Conservation (phyloP, 2,797 vertebrate genomes). For the Enteromius treurensis region DNA sequence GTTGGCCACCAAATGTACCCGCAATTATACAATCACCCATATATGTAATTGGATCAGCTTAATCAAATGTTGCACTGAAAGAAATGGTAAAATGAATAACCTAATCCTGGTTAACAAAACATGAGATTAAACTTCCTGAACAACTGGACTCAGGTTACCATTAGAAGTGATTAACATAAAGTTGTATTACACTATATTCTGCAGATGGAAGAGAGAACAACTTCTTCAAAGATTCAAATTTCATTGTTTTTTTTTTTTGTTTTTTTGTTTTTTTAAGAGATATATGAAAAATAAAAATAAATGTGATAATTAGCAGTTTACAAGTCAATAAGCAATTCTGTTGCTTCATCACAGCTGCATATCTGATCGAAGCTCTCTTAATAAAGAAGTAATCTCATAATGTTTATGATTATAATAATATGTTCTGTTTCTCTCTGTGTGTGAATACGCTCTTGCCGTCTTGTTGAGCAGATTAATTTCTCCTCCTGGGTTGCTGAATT, state of each 20-base stretch:
- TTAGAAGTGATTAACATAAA: too few species aligned
- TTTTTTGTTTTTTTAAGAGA: too few species aligned
- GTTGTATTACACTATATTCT: not conserved
- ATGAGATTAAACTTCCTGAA: too few species aligned
- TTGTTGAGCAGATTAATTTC: slow-evolving; percentile 42
- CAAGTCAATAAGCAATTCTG: not conserved
- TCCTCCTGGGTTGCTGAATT: slow-evolving; percentile 35
- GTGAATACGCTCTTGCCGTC: slow-evolving; percentile 21
- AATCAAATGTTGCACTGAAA: not conserved
- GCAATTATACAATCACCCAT: too few species aligned
- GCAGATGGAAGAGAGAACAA: not conserved
- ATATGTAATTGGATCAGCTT: not conserved
- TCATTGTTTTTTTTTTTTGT: not conserved
- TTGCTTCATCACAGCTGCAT: not conserved
- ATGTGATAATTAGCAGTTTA: not conserved
- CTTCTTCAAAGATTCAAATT: not conserved
- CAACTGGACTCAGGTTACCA: too few species aligned
- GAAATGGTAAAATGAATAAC: too few species aligned
- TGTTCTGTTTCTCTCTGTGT: slow-evolving; percentile 28
- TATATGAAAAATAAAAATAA: not conserved
- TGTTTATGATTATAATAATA: not conserved
- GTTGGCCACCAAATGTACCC: too few species aligned
- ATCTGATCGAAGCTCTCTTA: not conserved
- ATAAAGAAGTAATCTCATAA: slow-evolving; percentile 17
- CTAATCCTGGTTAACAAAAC: too few species aligned